phyloP scores from a whole-genome alignment of 2,113 vertebrate genomes.

The Charadrius vociferus region DNA sequence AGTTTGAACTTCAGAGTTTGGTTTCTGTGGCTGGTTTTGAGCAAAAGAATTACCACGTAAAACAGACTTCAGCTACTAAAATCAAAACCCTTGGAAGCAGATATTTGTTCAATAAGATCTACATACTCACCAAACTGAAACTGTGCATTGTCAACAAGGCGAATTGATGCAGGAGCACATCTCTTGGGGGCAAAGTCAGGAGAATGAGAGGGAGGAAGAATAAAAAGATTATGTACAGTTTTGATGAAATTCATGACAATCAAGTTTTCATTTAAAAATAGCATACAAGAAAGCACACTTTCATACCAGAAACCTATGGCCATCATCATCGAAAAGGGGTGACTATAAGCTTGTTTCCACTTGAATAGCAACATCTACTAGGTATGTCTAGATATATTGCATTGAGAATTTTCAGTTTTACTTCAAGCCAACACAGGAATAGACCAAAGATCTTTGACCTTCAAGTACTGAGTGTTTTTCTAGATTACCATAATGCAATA shows the following conservation, averaged over 20 bases:
- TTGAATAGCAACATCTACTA: background rate
- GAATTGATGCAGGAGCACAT: slow-evolving; percentile 97
- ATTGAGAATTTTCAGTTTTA: background rate
- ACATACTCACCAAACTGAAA: slow-evolving; percentile 94
- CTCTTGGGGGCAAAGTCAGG: slow-evolving; percentile 75
- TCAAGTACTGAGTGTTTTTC: background rate
- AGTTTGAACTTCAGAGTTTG: background rate
- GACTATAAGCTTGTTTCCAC: background rate
- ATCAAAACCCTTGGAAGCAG: background rate
- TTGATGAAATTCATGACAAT: background rate
- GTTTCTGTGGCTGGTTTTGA: background rate
- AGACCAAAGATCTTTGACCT: background rate
- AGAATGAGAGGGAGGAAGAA: background rate
- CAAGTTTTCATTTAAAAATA: background rate
- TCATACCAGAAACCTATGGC: background rate
- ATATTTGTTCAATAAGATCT: background rate
- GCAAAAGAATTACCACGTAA: background rate
- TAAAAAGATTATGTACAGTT: background rate
- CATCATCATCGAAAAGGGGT: background rate
- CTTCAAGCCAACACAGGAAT: background rate
- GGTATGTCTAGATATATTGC: background rate
- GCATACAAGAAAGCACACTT: background rate
- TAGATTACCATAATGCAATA: background rate
- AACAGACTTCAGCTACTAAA: background rate
- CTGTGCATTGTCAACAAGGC: slow-evolving; percentile 95